Conservation (phyloP, 2,797 vertebrate genomes). For the Acipenser oxyrinchus region DNA sequence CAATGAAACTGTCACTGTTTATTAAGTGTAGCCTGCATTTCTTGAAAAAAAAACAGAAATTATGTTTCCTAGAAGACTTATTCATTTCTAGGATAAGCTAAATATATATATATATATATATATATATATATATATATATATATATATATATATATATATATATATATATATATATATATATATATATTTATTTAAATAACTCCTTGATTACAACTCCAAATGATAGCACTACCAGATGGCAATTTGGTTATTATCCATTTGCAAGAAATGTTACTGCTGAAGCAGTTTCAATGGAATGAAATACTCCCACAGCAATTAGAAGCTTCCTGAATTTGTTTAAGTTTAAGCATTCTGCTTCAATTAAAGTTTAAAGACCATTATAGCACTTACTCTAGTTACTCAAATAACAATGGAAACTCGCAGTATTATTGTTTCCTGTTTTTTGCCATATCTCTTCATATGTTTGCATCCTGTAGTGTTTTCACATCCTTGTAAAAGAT, state of each 20-base stretch:
- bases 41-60: constrained; percentile 18
- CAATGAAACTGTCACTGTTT: constrained; percentile 2
- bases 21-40: not conserved
- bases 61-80: constrained; percentile 28
- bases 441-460: constrained; percentile 53
- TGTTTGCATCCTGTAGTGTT: constrained; percentile 37
- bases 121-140: constrained; percentile 31
- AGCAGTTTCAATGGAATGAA: constrained; percentile 49
- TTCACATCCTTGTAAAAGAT: too few relatives aligned
- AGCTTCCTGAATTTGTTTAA: constrained; percentile 56
- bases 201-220: constrained; percentile 36
- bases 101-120: constrained; percentile 33
- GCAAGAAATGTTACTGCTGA: constrained; percentile 53
- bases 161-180: constrained; percentile 31
- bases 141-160: constrained; percentile 30
- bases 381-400: constrained; percentile 47
- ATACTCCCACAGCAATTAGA: constrained; percentile 61
- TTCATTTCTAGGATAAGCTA: constrained; percentile 19
- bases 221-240: constrained; percentile 66
- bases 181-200: constrained; percentile 37
- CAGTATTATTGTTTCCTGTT: constrained; percentile 65
- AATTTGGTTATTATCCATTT: constrained; percentile 53
- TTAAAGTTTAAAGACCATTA: constrained; percentile 60
- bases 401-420: constrained; percentile 49
- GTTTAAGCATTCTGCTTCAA: constrained; percentile 62